Evolutionary conservation across 2,797 vertebrate genomes (phyloP).

Genomic region (Ctenopoma kingsleyae): DNA sequence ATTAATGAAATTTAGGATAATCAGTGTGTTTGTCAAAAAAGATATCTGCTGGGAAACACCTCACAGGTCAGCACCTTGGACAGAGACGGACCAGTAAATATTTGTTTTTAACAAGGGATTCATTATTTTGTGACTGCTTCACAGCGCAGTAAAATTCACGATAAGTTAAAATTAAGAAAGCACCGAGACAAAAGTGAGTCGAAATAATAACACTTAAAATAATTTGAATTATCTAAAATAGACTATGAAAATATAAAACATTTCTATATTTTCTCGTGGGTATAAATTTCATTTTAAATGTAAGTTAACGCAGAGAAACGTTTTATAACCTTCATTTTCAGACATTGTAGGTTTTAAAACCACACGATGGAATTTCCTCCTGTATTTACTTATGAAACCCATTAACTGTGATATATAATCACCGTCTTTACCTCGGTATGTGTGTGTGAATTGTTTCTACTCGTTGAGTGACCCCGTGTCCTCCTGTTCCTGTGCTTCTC

Average conservation of each 20-base stretch:
- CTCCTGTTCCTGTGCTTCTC: neutral
- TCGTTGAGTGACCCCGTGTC: neutral
- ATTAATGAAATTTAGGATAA: constrained; percentile 35
- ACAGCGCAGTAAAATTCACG: neutral
- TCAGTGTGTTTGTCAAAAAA: constrained; percentile 27
- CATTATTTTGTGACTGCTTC: too few species aligned
- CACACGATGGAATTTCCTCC: too few species aligned
- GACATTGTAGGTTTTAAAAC: neutral
- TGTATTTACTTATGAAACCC: neutral
- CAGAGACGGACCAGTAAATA: constrained; percentile 18
- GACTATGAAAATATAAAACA: neutral
- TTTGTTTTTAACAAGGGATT: neutral
- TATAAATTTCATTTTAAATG: neutral
- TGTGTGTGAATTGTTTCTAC: neutral
- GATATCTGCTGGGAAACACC: neutral
- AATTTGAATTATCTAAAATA: too few species aligned
- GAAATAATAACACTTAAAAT: neutral
- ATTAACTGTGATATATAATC: neutral
- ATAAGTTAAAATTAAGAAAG: neutral
- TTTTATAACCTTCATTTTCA: neutral
- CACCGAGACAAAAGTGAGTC: neutral
- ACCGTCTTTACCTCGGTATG: neutral
- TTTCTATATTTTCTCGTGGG: neutral
- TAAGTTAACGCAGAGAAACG: neutral
- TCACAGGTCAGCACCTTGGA: constrained; percentile 62